phyloP scores from a whole-genome alignment of 1,140 invertebrate genomes.

The Trichogramma pretiosum region DNA sequence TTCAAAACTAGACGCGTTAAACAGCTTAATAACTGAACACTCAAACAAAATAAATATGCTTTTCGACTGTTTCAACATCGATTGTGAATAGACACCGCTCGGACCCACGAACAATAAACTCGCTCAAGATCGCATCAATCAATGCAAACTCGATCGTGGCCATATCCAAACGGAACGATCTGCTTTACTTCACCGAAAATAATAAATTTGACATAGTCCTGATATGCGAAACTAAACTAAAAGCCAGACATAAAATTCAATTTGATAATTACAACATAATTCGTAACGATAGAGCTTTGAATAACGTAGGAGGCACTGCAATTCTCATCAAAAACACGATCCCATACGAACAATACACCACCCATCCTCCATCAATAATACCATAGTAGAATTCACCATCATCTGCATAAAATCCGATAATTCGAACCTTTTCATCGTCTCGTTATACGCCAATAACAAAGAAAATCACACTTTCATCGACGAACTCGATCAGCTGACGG shows the following conservation, averaged over 20 bases:
- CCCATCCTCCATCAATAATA: background rate
- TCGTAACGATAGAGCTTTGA: background rate
- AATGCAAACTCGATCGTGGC: background rate
- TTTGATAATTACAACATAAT: background rate
- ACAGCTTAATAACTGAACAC: background rate
- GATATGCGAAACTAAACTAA: slow-evolving; percentile 3
- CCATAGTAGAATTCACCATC: background rate
- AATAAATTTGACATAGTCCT: background rate
- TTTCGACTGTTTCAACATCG: background rate
- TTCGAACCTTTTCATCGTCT: background rate
- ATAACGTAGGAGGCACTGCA: background rate
- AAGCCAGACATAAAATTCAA: background rate
- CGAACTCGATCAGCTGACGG: background rate
- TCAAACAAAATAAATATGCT: background rate
- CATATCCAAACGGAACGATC: background rate
- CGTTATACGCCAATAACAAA: background rate
- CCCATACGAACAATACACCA: background rate
- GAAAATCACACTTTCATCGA: background rate
- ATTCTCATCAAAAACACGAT: slow-evolving; percentile 1
- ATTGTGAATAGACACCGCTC: background rate
- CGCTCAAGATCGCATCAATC: background rate
- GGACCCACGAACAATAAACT: background rate
- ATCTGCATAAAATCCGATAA: background rate
- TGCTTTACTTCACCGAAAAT: background rate
- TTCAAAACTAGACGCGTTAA: background rate